Evolutionary conservation across 2,888 invertebrate species (phyloP).

Genomic region (Stenoptilia bipunctidactyla): DNA sequence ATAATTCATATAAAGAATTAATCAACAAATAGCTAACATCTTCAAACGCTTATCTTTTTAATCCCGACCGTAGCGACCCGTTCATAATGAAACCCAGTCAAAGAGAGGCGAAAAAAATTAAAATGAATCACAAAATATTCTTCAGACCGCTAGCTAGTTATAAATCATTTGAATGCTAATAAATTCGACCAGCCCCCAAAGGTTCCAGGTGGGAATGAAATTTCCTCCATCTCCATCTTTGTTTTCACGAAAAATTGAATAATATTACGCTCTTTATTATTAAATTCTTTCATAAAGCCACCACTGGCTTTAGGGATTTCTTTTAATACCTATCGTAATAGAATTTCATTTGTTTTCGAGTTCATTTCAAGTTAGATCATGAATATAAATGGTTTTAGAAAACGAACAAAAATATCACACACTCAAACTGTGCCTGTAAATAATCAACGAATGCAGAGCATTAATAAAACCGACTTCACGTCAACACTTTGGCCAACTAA

Average conservation of each 20-base stretch:
- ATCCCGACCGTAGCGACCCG: conserved; percentile 40
- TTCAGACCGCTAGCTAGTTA: conserved; percentile 65
- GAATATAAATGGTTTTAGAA: no score
- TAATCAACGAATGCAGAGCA: no score
- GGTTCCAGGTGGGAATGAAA: conserved; percentile 57
- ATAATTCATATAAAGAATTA: no score
- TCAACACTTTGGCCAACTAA: no score
- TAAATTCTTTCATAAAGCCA: conserved; percentile 63
- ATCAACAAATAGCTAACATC: no score
- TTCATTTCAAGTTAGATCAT: no score
- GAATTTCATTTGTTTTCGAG: conserved; percentile 55
- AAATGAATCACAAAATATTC: conserved; percentile 70
- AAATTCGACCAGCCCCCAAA: conserved; percentile 58
- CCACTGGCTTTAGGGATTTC: conserved; percentile 52
- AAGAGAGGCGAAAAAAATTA: conserved; percentile 48
- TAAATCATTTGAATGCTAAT: conserved; percentile 72
- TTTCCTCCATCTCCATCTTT: conserved; percentile 60
- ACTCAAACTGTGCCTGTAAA: no score
- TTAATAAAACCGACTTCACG: no score
- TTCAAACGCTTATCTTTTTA: conserved; percentile 51
- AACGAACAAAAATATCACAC: no score
- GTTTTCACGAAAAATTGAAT: conserved; percentile 60
- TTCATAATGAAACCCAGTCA: conserved; percentile 67
- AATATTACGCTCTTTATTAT: conserved; percentile 62
- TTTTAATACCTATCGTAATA: conserved; percentile 52